Base-by-base conservation (phyloP, 2,888 invertebrate species). In the Caenorhabditis becei region DNA sequence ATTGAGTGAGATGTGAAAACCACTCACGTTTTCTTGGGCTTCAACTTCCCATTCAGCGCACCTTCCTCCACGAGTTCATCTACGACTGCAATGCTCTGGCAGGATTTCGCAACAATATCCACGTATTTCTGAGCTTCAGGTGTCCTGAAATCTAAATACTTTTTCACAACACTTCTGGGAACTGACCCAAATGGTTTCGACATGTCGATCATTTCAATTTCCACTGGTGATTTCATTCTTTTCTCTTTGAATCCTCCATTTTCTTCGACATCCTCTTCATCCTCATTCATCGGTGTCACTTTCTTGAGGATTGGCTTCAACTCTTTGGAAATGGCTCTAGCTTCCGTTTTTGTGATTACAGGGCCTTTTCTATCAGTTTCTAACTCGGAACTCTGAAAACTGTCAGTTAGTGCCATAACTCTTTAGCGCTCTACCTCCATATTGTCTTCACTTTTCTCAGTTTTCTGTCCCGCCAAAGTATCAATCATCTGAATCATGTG, bases 31-130 rank as follows among this genome's bases (percentile, higher is more conserved):
- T 32, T 32, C 32, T n/a, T n/a, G n/a, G n/a, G n/a, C n/a, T n/a
- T n/a, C n/a, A n/a, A n/a, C n/a, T n/a, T n/a, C n/a, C n/a, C n/a
- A n/a, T 41, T 14, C 41, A 41, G 16, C 7, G 41, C 41, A 16
- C 24, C 28, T 28, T 54, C n/a, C 1, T 54, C 54, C 1, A n/a
- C 54, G 2, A 54, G 7, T n/a, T 54, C 54, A n/a, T 54, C 11
- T 1, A 54, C 26, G 1, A 54, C n/a, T 7, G 26, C 54, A 1
- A 54, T 28, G 14, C n/a, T 26, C 16, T 54, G 54, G 28, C 54
- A 54, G 16, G 54, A 54, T 54, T 28, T 54, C 16, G 54, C 54
- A 26, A 54, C 54, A 26, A 54, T 54, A 5, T 54, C 54, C 3
- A 54, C 54, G 28, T 54, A 54, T 54, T 26, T 24, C 4, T 54